Evolutionary conservation across 2,797 vertebrate species (phyloP).

Genomic region (Hyperoplus immaculatus): DNA sequence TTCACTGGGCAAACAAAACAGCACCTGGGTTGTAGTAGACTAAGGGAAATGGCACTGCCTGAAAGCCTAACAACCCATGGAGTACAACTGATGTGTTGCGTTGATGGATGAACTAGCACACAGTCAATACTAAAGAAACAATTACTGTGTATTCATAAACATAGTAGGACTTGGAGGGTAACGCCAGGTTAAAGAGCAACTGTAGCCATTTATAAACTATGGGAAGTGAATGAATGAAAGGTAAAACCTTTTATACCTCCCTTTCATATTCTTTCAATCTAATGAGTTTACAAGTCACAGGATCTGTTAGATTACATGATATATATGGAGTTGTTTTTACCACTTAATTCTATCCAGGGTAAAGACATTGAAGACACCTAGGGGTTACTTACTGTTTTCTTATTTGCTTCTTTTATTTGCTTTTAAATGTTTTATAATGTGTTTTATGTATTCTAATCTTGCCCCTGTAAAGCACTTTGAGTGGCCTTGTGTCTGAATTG

Average conservation of each 20-base stretch:
- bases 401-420: too few species aligned
- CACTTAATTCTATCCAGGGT: not conserved
- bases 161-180: not conserved
- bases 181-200: not conserved
- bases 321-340: not conserved
- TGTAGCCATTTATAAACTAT: not conserved
- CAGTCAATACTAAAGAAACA: not conserved
- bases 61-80: not conserved
- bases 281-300: not conserved
- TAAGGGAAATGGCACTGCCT: conserved; percentile 14
- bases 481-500: too few species aligned
- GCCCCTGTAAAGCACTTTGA: too few species aligned
- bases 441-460: too few species aligned
- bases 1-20: conserved; percentile 24
- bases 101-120: not conserved
- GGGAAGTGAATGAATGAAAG: conserved; percentile 5
- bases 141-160: not conserved
- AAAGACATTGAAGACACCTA: conserved; percentile 11
- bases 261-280: not conserved
- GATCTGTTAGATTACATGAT: not conserved
- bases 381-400: conserved; percentile 20
- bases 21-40: conserved; percentile 6
- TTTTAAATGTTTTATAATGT: too few species aligned
- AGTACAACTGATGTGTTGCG: not conserved
- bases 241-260: too few species aligned